Percentiles rank a stretch among this genome's conserved stretches.
Evolutionary conservation across 2,797 vertebrate genomes (phyloP).

Genomic region (Loriculus beryllinus): DNA sequence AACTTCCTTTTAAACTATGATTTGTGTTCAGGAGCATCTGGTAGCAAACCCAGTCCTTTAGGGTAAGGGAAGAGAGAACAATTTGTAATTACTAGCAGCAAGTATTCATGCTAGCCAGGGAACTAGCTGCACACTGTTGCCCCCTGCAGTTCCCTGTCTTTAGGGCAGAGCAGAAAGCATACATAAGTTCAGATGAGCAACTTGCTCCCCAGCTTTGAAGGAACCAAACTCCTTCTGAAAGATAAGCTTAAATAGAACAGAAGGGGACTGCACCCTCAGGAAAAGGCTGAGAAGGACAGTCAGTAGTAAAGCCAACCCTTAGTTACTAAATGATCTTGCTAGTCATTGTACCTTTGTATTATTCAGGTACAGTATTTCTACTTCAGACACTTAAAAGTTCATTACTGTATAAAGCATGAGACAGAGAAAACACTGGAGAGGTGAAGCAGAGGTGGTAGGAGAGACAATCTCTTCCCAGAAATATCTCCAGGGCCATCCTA

Average conservation of each 20-base stretch:
- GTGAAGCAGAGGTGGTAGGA: neutral
- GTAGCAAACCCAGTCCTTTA: neutral
- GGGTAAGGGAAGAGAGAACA: neutral
- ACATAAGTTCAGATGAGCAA: neutral
- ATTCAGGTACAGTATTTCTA: neutral
- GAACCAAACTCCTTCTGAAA: neutral
- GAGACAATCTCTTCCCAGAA: neutral
- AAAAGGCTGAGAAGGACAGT: neutral
- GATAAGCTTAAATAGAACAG: neutral
- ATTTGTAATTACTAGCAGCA: neutral
- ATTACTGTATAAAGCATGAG: neutral
- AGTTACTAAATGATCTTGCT: neutral
- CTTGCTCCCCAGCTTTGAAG: neutral
- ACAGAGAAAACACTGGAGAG: neutral
- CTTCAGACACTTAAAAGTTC: neutral
- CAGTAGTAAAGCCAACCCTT: neutral
- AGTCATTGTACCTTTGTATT: fast-evolving
- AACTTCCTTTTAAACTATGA: neutral
- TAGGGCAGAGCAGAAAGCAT: neutral
- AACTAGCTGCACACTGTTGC: neutral
- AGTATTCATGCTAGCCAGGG: neutral
- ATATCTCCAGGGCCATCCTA: neutral
- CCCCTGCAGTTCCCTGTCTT: neutral
- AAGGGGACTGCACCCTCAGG: neutral
- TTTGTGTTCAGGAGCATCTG: neutral